Evolutionary conservation across 2,797 vertebrate genomes (phyloP), one percentile per base, ranked within the genome.

Genomic region (Lacerta bilineata): DNA sequence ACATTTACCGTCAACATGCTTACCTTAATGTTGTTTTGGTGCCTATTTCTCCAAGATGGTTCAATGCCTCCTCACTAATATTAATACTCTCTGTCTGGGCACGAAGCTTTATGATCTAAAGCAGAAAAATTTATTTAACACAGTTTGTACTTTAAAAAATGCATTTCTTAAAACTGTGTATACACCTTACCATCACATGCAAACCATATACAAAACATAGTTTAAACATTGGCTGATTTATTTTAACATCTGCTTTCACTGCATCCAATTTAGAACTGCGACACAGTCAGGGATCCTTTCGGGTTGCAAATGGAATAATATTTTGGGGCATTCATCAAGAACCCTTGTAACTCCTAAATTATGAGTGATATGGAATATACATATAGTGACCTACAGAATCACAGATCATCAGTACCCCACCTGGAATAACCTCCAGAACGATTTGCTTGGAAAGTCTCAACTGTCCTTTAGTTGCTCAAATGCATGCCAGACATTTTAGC

Each of bases 21-120:
- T 96, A 99, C 99, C 99, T 98, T 93, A 99, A 97, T 1, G 99
- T 99, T 92, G 98, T 99, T 96, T 99, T 99, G 85, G 98, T 98
- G 91, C 99, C 98, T 0, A 99, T 99, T 95, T 99, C 99, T 76
- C 98, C 98, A 85, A 99, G 95, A 92, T 99, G 98, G 92, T 97
- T 94, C 36, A 99, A 96, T 13, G 98, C 98, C 78, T 99, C 99
- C 90, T 99, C 99, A 1, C 98, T 99, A 94, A 98, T 98, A 90
- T 96, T 98, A 94, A 99, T 99, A 29, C 98, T 97, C 93, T 99
- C 99, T 0, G 98, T 99, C 96, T 99, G 99, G 88, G 98, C 97
- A 25, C 99, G 98, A 94, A 99, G 99, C 95, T 99, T 99, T 93
- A 99, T 98, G 92, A 99, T 99, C 99, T 99, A 93, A 78, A 75